Evolutionary conservation across 1,140 invertebrate species (phyloP), one percentile per base, ranked within the genome.

Genomic region (Helicoverpa zea): DNA sequence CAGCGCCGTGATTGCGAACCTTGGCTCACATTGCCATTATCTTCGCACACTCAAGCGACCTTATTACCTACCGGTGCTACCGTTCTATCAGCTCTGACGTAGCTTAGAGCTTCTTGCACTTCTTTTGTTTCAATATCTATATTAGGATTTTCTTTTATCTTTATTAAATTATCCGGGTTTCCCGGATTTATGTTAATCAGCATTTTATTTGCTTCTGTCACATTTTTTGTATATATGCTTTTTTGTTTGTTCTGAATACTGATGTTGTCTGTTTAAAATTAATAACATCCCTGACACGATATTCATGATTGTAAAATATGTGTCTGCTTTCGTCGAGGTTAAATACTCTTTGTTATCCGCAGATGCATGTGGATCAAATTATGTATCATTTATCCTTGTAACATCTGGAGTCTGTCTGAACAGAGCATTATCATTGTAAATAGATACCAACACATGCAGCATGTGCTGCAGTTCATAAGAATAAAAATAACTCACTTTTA

Each of bases 31-130:
- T 35, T 35, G 35, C 35, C 35, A 35, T 35, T 35, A 35, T 35
- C 35, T 35, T 66, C 58, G 58, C 58, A 59, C 29, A 59, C 11
- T 59, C 58, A 18, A 66, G 47, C 43, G 63, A 49, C 63, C 63
- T 66, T 49, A 66, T 66, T 66, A 35, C 47, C 16, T 66, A 10
- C 63, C 63, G 35, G 63, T 66, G 63, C 63, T 66, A 66, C 47
- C 18, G 63, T 43, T 66, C 63, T 66, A 66, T 16, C 47, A 66
- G 47, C 35, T 49, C 3, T 66, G 43, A 4, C 5, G 43, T 66
- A 47, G 10, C 35, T 43, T 14, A 3, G 63, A 66, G 0, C 2
- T 61, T 61, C 59, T 61, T 61, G 23, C 10, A 64, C n/a, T 16
- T 47, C 9, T 4, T 11, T 18, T 16, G 16, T 66, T 64, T 9